Conservation (phyloP, 1,140 invertebrate species). For the Dufourea novaeangliae region DNA sequence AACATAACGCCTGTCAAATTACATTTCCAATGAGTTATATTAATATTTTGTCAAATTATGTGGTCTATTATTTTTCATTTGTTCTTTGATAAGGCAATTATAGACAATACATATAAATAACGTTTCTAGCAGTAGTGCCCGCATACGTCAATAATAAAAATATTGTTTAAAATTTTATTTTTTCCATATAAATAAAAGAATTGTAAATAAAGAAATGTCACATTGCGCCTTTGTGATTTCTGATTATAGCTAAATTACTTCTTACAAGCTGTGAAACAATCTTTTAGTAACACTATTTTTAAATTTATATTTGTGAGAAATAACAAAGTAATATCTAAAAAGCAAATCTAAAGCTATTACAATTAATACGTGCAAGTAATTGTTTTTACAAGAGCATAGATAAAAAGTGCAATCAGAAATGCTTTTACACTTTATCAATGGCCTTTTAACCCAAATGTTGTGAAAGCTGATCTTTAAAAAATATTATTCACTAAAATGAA, state of each 20-base stretch:
- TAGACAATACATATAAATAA: constrained; percentile 12
- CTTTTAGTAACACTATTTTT: constrained; percentile 6
- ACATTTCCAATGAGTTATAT: not conserved
- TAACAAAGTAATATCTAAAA: constrained; percentile 19
- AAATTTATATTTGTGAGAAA: not conserved
- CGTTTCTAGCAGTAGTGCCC: not conserved
- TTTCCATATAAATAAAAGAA: not conserved
- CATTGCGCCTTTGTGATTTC: not conserved
- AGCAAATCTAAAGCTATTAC: constrained; percentile 49
- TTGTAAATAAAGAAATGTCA: too few species aligned
- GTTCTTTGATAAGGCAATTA: not conserved
- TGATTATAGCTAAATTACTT: not conserved
- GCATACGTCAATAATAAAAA: not conserved
- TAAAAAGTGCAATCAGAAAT: constrained; percentile 45
- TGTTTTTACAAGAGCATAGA: constrained; percentile 50
- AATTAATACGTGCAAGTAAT: constrained; percentile 48
- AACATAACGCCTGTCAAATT: not conserved
- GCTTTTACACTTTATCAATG: constrained; percentile 54
- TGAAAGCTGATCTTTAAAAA: constrained; percentile 55
- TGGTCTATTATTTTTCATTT: not conserved
- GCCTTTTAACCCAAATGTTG: constrained; percentile 47
- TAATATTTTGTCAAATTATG: not conserved
- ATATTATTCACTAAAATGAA: constrained; percentile 37
- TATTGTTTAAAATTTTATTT: constrained; percentile 4
- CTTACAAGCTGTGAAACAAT: not conserved